phyloP scores from a whole-genome alignment of 2,888 invertebrate genomes.

The Xestia xanthographa region DNA sequence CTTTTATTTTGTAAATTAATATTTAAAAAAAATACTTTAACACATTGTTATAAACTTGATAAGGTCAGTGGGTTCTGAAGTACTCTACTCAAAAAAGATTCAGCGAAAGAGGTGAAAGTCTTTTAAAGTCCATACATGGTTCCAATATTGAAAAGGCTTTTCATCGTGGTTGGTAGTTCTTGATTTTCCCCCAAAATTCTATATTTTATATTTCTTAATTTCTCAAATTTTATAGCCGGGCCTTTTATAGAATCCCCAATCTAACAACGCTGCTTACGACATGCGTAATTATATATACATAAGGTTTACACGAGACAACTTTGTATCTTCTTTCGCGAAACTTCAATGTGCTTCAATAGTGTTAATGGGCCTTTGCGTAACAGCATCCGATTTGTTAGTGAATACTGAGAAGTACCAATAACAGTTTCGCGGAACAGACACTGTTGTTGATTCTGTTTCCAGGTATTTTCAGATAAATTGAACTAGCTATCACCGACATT shows the following conservation, averaged over 20 bases:
- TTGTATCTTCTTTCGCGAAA: not conserved
- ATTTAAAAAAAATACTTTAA: not conserved
- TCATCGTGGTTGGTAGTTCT: not conserved
- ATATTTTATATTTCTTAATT: not conserved
- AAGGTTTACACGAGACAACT: not conserved
- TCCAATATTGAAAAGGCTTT: not conserved
- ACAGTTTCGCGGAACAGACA: constrained; percentile 9
- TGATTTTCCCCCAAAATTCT: not conserved
- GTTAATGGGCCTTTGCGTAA: constrained; percentile 15
- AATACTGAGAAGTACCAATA: constrained; percentile 18
- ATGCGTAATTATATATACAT: not conserved
- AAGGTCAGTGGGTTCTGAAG: not conserved
- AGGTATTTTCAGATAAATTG: constrained; percentile 3
- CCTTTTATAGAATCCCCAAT: too few relatives aligned
- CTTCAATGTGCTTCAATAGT: not conserved
- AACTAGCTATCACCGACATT: not conserved
- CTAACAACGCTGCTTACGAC: not conserved
- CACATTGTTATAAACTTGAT: not conserved
- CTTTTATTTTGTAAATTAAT: not conserved
- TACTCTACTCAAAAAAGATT: not conserved
- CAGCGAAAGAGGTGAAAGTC: not conserved
- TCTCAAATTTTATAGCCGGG: too few relatives aligned
- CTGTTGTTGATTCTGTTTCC: constrained; percentile 27
- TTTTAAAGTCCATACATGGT: not conserved
- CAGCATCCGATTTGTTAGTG: not conserved